Evolutionary conservation across 1,140 invertebrate species (phyloP), one percentile per base, ranked within the genome.

Genomic region (Drosophila ficusphila): DNA sequence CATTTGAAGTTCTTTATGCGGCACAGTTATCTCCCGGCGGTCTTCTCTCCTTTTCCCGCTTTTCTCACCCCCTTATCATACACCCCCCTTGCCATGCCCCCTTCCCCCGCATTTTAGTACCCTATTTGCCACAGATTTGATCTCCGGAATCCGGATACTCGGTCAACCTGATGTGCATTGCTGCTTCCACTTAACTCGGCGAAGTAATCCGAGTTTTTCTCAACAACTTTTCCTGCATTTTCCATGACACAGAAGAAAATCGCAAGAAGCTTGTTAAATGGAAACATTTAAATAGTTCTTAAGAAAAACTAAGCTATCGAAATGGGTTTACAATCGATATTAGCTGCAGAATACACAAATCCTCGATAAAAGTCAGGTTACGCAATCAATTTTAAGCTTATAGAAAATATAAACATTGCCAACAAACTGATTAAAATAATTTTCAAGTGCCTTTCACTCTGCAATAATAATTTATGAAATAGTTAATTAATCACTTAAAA

Each of bases 1-100:
- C 69, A 72, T 73, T 73, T 48, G 69, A 52, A 62, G 47, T 72
- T 71, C 69, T 72, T 72, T 72, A 72, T 72, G 69, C 69, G 8
- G 5, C 29, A 38, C 31, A 61, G 54, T 29, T 60, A 60, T 46
- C 60, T 64, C 9, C 8, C 21, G 2, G 21, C 41, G 11, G 41
- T 25, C n/a, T n/a, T n/a, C n/a, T n/a, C n/a, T n/a, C n/a, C n/a
- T n/a, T n/a, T n/a, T n/a, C n/a, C n/a, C n/a, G n/a, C n/a, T n/a
- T n/a, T n/a, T n/a, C n/a, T n/a, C n/a, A n/a, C n/a, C n/a, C n/a
- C n/a, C n/a, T n/a, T n/a, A n/a, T n/a, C n/a, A n/a, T n/a, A n/a
- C n/a, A n/a, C n/a, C n/a, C n/a, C n/a, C n/a, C n/a, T n/a, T n/a
- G n/a, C n/a, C n/a, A n/a, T n/a, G n/a, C 19, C 31, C 51, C 8